Base-by-base conservation (phyloP, 2,113 vertebrate species). In the Psammodynastes pulverulentus region DNA sequence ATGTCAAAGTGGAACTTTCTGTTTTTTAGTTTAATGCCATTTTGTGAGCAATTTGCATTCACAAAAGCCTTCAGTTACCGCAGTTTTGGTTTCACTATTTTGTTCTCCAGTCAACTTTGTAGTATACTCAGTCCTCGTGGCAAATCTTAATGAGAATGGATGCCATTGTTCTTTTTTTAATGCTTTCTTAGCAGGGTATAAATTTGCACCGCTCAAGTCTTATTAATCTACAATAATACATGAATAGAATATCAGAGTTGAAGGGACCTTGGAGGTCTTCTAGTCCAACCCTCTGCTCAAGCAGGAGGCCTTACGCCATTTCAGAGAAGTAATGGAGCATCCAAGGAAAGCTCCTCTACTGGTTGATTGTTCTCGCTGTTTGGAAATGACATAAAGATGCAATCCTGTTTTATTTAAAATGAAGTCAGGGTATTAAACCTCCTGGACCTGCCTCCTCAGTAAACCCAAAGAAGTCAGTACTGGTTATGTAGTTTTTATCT, bases 1-100 rank as follows among this genome's bases (percentile, higher is more conserved):
- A 92, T 87, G 43, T 90, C 26, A 51, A 84, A 93, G 93, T 52
- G 48, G 92, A 86, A 86, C 93, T 90, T 24, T 93, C 49, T 84
- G 86, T 89, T 87, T 79, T 17, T 85, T 48, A 48, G 46, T 58
- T 91, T 34, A 91, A 39, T 49, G 54, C n/a, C 45, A 29, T n/a
- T 34, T 19, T 26, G 56, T 26, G 56, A 72, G 23, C 26, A 29
- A 46, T 51, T 91, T 87, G 21, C 34, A 45, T 88, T 53, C 9
- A 43, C 43, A 54, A 72, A 39, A 39, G 46, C 54, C 24, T 62
- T 51, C 62, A 72, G n/a, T 13, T 29, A 5, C 79, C 53, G 0
- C 89, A 34, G 17, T 89, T 89, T 45, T 54, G 8, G 34, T 90
- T 52, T 45, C 43, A 7, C 12, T 46, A 4, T 90, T 90, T 51